Conservation (phyloP, 1,140 invertebrate species). For the Hormaphis cornu region DNA sequence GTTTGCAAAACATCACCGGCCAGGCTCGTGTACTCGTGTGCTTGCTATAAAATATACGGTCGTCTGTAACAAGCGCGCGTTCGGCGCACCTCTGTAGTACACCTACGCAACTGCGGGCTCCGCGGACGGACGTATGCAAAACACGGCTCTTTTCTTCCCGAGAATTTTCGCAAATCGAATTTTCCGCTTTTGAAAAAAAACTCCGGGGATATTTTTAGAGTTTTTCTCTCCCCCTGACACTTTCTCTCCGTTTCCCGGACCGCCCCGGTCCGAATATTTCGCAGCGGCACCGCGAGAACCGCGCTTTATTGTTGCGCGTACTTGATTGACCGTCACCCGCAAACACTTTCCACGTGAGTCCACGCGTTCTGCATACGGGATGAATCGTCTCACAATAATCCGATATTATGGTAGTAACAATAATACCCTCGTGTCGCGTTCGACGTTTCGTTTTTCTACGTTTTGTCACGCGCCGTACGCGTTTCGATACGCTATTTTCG, state of each 20-base stretch:
- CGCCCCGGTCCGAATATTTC: no score
- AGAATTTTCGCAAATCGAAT: conserved; percentile 20
- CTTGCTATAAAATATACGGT: no score
- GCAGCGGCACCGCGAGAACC: no score
- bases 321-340: conserved; percentile 30
- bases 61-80: no score
- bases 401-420: background rate
- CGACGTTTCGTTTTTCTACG: no score
- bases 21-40: background rate
- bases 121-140: conserved; percentile 27
- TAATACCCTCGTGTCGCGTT: no score
- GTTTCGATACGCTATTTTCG: no score
- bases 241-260: no score
- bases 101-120: background rate
- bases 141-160: background rate
- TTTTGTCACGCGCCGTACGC: no score
- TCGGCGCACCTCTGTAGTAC: no score
- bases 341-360: conserved; percentile 6
- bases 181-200: background rate
- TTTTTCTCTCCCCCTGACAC: background rate
- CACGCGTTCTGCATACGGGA: conserved; percentile 14
- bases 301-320: no score
- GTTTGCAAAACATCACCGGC: background rate
- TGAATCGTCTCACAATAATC: conserved; percentile 1
- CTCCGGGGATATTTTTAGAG: background rate